Percentiles rank a stretch among this genome's conserved stretches.
phyloP scores from a whole-genome alignment of 2,888 invertebrate species.

The Dexiosoma caninum region DNA sequence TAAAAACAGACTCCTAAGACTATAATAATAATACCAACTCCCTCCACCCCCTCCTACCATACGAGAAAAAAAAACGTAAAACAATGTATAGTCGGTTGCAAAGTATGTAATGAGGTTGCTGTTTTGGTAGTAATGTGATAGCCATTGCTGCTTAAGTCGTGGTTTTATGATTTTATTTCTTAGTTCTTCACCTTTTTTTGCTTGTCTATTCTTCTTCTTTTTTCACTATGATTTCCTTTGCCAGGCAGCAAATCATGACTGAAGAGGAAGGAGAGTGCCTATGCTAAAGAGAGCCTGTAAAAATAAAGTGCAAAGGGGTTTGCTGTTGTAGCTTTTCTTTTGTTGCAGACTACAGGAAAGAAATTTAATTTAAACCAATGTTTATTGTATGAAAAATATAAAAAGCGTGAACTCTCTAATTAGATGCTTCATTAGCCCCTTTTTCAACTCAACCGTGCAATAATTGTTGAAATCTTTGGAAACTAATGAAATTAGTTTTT shows the following conservation, averaged over 20 bases:
- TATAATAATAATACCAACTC: conserved; percentile 46
- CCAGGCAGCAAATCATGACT: background rate
- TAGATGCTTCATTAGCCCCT: conserved; percentile 50
- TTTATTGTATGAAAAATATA: conserved; percentile 31
- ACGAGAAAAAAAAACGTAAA: too few species aligned
- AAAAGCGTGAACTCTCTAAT: conserved; percentile 52
- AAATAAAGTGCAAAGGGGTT: conserved; percentile 36
- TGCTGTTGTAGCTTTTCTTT: background rate
- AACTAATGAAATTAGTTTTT: background rate
- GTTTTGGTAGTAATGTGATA: conserved; percentile 50
- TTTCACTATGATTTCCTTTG: background rate
- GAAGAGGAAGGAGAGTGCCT: background rate
- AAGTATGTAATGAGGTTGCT: conserved; percentile 50
- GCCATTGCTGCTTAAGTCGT: conserved; percentile 57
- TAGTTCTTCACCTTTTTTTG: conserved; percentile 16
- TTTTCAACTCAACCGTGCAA: background rate
- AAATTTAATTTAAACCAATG: background rate
- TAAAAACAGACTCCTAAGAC: conserved; percentile 9
- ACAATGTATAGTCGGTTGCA: conserved; percentile 36
- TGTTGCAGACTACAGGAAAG: background rate
- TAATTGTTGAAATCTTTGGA: background rate
- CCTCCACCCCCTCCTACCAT: too few species aligned
- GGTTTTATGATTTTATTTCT: conserved; percentile 60
- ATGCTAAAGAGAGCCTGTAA: conserved; percentile 3
- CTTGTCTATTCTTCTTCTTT: background rate